phyloP scores from a whole-genome alignment of 1,140 invertebrate genomes.

The Caenorhabditis tropicalis region DNA sequence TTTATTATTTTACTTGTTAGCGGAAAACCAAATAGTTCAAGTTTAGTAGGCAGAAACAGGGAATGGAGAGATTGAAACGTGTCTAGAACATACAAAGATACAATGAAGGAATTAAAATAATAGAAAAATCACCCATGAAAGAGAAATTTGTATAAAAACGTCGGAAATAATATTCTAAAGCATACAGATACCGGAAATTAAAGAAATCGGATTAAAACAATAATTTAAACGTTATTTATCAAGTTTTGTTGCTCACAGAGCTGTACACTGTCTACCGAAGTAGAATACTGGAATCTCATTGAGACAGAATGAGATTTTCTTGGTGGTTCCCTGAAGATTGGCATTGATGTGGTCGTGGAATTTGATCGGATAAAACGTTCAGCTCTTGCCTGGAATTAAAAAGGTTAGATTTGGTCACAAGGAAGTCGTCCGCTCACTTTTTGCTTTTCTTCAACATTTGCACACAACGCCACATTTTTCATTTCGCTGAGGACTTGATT shows the following conservation, averaged over 20 bases:
- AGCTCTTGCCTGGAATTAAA: background rate
- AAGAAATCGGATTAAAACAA: background rate
- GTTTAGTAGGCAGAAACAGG: background rate
- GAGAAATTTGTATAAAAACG: background rate
- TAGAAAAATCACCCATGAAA: background rate
- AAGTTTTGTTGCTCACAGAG: background rate
- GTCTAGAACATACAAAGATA: background rate
- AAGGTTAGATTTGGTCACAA: background rate
- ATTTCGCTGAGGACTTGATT: slow-evolving; percentile 51
- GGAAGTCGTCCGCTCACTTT: background rate
- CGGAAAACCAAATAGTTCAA: background rate
- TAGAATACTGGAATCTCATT: slow-evolving; percentile 10
- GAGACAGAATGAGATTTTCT: slow-evolving; percentile 23
- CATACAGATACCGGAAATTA: no score
- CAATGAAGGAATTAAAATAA: background rate
- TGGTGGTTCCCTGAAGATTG: slow-evolving; percentile 1
- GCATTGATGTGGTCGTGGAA: background rate
- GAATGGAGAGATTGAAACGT: background rate
- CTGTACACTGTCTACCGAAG: background rate
- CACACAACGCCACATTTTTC: slow-evolving; percentile 46
- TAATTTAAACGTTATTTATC: background rate
- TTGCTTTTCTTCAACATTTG: slow-evolving; percentile 48
- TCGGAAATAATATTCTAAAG: background rate
- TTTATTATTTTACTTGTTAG: background rate
- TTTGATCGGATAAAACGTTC: slow-evolving; percentile 5